Evolutionary conservation across 2,888 invertebrate species (phyloP).

Genomic region (Orchestes rusci): DNA sequence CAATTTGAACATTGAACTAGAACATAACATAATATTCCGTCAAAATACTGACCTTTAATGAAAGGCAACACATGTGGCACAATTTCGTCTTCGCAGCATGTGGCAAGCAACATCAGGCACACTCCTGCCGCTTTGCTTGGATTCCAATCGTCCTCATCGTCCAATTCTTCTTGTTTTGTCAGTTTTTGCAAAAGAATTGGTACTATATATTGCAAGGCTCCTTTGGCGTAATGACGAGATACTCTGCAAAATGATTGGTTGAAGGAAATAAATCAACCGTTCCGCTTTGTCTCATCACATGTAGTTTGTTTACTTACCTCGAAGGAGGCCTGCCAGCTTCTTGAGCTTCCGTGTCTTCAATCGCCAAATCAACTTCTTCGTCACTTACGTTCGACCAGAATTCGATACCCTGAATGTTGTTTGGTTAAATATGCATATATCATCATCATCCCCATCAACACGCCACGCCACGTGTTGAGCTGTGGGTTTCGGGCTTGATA

Average conservation of each 20-base stretch:
- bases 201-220: conserved; percentile 89
- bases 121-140: conserved; percentile 99
- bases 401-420: conserved; percentile 88
- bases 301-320: no score
- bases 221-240: conserved; percentile 96
- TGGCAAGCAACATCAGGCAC: conserved; percentile 93
- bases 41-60: conserved; percentile 53
- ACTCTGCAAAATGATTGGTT: conserved; percentile 61
- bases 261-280: no score
- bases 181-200: conserved; percentile 90
- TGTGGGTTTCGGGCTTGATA: no score
- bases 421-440: no score
- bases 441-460: no score
- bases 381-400: conserved; percentile 99
- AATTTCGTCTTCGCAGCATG: conserved; percentile 92
- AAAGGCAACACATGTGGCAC: conserved; percentile 95
- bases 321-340: conserved; percentile 92
- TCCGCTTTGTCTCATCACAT: no score
- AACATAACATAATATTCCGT: background rate
- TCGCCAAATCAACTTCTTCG: conserved; percentile 93
- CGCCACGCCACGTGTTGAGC: no score
- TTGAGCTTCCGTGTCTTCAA: conserved; percentile 89
- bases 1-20: no score
- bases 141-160: conserved; percentile 99
- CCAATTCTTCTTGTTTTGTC: conserved; percentile 94